Percentiles rank a stretch among this genome's conserved stretches.
Conservation (phyloP, 2,888 invertebrate genomes). For the Odontomyia ornata region DNA sequence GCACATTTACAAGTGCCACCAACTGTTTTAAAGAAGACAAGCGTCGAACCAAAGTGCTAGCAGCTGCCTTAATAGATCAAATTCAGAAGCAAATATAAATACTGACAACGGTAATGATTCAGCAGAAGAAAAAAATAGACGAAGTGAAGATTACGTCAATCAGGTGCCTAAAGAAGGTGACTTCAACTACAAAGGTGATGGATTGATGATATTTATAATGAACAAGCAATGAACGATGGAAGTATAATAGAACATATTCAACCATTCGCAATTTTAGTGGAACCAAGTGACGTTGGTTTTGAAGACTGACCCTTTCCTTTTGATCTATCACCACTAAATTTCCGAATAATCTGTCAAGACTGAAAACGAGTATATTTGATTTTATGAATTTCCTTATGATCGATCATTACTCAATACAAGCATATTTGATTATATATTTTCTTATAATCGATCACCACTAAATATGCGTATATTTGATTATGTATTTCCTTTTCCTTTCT, state of each 20-base stretch:
- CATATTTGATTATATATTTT: neutral
- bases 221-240: neutral
- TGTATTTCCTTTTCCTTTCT: too few relatives aligned
- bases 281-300: constrained; percentile 26
- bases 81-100: neutral
- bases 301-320: constrained; percentile 5
- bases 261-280: constrained; percentile 10
- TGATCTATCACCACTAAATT: too few relatives aligned
- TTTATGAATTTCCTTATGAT: constrained; percentile 4
- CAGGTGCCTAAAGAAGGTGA: neutral
- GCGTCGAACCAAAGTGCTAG: constrained; percentile 28
- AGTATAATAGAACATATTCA: neutral
- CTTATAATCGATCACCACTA: too few relatives aligned
- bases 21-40: constrained; percentile 23
- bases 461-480: too few relatives aligned
- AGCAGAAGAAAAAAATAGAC: neutral
- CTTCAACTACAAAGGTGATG: neutral
- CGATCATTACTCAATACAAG: neutral
- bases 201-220: constrained; percentile 21
- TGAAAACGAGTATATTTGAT: too few relatives aligned
- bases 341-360: too few relatives aligned
- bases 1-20: constrained; percentile 75
- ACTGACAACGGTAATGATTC: neutral
- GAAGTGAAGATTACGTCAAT: neutral
- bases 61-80: neutral